Base-by-base conservation (phyloP, 2,888 invertebrate species). In the Dendrolimus pini region DNA sequence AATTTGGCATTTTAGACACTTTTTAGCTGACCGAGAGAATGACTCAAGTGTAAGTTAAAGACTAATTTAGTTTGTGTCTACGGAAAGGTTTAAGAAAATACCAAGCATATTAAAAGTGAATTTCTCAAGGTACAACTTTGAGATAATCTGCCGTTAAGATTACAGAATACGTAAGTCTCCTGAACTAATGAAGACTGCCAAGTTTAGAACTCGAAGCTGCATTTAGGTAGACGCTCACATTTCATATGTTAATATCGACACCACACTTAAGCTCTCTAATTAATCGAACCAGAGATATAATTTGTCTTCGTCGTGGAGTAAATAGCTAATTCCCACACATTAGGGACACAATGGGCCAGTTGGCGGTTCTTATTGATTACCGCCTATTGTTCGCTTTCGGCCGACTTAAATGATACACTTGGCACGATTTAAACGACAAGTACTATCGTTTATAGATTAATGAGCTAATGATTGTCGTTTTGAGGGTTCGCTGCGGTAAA, bases 241-340 rank as follows among this genome's bases (percentile, higher is more conserved):
- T 67, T 72, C 73, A 65, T 71, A 75, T 74, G 77, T 76, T 77
- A 74, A 76, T 79, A 83, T 80, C 77, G 80, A 81, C 84, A 84
- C 77, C 77, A 70, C 82, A 76, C 81, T 85, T 84, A 87, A 85
- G 84, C 85, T 74, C 69, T 76, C 84, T 88, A 89, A 89, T 89
- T 89, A 89, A 89, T 89, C 83, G 85, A 82, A 80, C 80, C 77
- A 65, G 71, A 72, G 74, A 80, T 81, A 86, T 85, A 87, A 89
- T 89, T 89, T 89, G 85, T 89, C 89, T 89, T 89, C 89, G 89
- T 89, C 89, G 85, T 74, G 79, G 73, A 79, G 82, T 81, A 89
- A 89, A 87, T 85, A 88, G 89, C 88, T 89, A 89, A 89, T 89
- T 87, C 86, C 85, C 83, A 80, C 86, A 87, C 86, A 87, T 87